Conservation (phyloP, 1,140 invertebrate species). For the Metaphire vulgaris region DNA sequence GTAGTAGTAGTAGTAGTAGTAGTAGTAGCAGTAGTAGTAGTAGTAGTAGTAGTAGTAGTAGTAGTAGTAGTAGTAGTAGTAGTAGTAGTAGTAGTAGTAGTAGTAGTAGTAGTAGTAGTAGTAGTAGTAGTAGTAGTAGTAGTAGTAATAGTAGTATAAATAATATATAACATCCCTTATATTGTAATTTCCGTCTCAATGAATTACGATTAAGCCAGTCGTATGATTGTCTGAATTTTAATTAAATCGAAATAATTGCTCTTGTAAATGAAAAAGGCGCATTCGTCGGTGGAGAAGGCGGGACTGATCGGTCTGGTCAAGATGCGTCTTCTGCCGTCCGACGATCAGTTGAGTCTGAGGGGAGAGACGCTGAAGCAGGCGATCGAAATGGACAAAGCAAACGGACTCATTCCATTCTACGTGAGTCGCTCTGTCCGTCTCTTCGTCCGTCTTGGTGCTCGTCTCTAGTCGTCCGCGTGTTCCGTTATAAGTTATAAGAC, state of each 20-base stretch:
- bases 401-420: conserved; percentile 88
- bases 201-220: too few relatives aligned
- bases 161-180: too few relatives aligned
- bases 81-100: conserved; percentile 23
- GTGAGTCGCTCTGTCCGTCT: conserved; percentile 90
- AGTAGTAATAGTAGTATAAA: conserved; percentile 16
- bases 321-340: conserved; percentile 73
- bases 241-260: too few relatives aligned
- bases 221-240: too few relatives aligned
- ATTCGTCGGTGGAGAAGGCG: conserved; percentile 94
- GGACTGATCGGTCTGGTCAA: conserved; percentile 81
- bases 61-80: conserved; percentile 21
- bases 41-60: conserved; percentile 24
- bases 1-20: conserved; percentile 23
- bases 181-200: too few relatives aligned
- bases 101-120: conserved; percentile 20
- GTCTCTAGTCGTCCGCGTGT: too few relatives aligned
- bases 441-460: conserved; percentile 47
- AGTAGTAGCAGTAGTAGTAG: conserved; percentile 23
- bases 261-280: too few relatives aligned
- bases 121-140: conserved; percentile 21
- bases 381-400: conserved; percentile 71
- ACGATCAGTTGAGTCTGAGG: conserved; percentile 74
- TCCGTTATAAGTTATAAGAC: too few relatives aligned
- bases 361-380: conserved; percentile 72